Evolutionary conservation across 1,140 invertebrate species (phyloP).

Genomic region (Zaprionus tsacasi): DNA sequence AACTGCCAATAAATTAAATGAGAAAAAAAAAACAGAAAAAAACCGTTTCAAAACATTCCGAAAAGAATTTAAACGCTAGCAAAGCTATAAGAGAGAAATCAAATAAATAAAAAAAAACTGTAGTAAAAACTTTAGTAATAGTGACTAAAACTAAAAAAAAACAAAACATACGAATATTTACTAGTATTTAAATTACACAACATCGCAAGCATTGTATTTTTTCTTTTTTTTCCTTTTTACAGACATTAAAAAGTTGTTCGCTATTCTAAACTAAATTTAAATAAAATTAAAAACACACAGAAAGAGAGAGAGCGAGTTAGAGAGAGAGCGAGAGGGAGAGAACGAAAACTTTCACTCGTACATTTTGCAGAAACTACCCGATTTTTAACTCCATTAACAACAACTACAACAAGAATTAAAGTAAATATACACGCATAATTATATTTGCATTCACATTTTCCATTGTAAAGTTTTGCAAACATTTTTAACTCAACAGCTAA

Average conservation of each 20-base stretch:
- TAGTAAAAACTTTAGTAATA: too few relatives aligned
- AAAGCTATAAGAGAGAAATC: constrained; percentile 28
- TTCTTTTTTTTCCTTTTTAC: constrained; percentile 23
- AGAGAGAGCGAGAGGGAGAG: not conserved
- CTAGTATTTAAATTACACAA: constrained; percentile 59
- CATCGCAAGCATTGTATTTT: constrained; percentile 38
- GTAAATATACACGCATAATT: constrained; percentile 36
- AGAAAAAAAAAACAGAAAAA: constrained; percentile 26
- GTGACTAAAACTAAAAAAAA: not conserved
- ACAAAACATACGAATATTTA: constrained; percentile 56
- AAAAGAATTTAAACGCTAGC: constrained; percentile 52
- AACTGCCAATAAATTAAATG: constrained; percentile 58
- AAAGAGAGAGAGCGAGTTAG: not conserved
- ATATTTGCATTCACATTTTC: constrained; percentile 37
- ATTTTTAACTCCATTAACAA: constrained; percentile 50
- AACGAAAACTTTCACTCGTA: constrained; percentile 44
- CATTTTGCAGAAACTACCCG: constrained; percentile 42
- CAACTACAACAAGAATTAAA: constrained; percentile 20
- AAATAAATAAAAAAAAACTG: constrained; percentile 9
- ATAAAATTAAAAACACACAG: constrained; percentile 51
- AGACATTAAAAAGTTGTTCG: constrained; percentile 49
- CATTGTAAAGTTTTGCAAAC: constrained; percentile 22
- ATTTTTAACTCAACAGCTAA: constrained; percentile 35
- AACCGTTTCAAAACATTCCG: constrained; percentile 50
- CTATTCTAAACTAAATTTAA: constrained; percentile 67